Conservation (phyloP, 2,888 invertebrate species). For the Noctua janthina region DNA sequence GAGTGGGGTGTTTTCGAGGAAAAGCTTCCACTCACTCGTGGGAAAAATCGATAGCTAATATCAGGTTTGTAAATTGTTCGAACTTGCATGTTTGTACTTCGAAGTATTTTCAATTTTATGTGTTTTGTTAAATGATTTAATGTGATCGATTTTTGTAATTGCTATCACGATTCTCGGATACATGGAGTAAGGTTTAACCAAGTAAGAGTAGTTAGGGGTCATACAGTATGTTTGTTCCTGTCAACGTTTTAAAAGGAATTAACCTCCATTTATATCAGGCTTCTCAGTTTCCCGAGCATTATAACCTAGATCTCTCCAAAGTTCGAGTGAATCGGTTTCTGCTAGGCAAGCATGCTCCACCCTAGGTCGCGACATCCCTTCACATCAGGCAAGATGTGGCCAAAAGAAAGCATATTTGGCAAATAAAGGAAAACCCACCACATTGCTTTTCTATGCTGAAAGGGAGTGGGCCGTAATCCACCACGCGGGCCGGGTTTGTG, state of each 20-base stretch:
- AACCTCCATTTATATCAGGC: neutral
- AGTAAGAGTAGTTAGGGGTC: neutral
- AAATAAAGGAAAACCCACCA: neutral
- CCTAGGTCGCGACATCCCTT: no score
- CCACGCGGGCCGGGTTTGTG: neutral
- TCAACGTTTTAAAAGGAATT: neutral
- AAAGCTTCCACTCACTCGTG: constrained; percentile 12
- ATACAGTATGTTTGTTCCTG: neutral
- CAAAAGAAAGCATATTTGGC: no score
- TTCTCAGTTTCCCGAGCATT: neutral
- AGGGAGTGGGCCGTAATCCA: neutral
- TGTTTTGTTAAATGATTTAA: neutral
- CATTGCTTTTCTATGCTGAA: neutral
- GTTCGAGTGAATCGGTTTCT: no score
- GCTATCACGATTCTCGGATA: neutral
- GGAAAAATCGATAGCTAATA: constrained; percentile 35
- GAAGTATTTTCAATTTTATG: neutral
- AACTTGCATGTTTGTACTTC: neutral
- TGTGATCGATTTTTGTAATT: neutral
- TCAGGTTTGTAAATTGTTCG: neutral
- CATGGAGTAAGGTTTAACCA: neutral
- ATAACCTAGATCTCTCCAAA: no score
- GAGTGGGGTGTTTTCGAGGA: constrained; percentile 28
- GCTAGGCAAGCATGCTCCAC: no score
- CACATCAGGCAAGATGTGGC: no score